These are phyloP conservation scores for Taenioides sp. DNA, from an alignment of 2,797 vertebrate genomes.

Conservation along the genomic window DNA sequence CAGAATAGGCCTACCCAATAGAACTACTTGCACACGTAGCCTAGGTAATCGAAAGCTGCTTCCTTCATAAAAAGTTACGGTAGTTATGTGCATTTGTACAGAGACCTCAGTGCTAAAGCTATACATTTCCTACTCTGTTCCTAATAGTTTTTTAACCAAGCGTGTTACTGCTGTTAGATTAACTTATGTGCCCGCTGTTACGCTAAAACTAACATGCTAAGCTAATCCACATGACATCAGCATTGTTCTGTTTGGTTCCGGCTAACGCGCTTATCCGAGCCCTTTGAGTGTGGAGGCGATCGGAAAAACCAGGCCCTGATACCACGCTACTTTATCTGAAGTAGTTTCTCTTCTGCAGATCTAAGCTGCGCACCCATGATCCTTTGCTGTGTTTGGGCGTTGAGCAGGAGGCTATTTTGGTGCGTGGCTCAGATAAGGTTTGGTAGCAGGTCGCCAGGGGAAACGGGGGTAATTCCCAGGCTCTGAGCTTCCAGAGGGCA, in stretches of 20 bases:
- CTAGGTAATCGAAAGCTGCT: no score
- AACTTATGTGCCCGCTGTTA: constrained; percentile 52
- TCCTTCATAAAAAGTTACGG: no score
- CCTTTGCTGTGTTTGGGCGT: constrained; percentile 6
- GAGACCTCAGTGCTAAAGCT: no score
- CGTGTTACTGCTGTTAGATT: constrained; percentile 47
- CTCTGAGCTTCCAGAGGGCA: constrained; percentile 13
- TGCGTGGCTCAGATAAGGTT: constrained; percentile 36
- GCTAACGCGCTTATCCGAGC: constrained; percentile 78
- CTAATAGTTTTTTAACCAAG: no score
- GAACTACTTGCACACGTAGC: no score
- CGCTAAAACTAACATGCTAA: constrained; percentile 71
- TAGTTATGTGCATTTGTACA: no score
- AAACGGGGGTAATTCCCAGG: constrained; percentile 56
- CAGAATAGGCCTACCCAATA: no score
- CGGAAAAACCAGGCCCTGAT: constrained; percentile 65
- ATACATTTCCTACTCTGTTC: no score
- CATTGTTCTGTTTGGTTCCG: constrained; percentile 74
- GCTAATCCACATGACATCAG: constrained; percentile 79
- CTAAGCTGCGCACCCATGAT: constrained; percentile 22
- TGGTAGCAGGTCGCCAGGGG: constrained; percentile 13
- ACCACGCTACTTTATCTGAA: constrained; percentile 74
- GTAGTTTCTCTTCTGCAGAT: constrained; percentile 61
- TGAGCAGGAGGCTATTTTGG: constrained; percentile 59
- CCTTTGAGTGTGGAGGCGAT: constrained; percentile 67